Percentiles rank a stretch among this genome's conserved stretches.
Evolutionary conservation across 2,797 vertebrate genomes (phyloP).

Genomic region (Pantherophis alleghaniensis): DNA sequence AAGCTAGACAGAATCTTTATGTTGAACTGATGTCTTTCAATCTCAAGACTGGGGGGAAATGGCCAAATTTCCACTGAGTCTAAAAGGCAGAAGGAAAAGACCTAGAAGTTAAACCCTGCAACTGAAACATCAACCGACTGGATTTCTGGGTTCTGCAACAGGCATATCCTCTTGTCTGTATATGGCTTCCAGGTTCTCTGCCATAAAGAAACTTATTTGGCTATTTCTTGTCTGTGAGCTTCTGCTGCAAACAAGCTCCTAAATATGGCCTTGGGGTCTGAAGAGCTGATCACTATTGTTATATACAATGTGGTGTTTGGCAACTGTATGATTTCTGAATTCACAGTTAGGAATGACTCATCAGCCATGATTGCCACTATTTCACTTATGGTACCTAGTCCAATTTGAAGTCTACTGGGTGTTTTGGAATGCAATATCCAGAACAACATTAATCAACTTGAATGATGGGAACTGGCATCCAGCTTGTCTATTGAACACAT

Average conservation of each 20-base stretch:
- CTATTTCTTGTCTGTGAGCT: neutral
- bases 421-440: neutral
- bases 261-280: neutral
- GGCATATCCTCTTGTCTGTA: neutral
- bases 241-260: neutral
- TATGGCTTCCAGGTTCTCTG: neutral
- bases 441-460: neutral
- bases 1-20: neutral
- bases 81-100: neutral
- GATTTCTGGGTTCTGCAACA: neutral
- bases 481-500: neutral
- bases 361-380: neutral
- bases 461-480: neutral
- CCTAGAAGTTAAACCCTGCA: neutral
- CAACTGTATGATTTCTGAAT: neutral
- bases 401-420: neutral
- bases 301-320: neutral
- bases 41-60: neutral
- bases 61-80: neutral
- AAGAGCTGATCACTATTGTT: neutral
- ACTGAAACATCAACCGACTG: neutral
- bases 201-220: neutral
- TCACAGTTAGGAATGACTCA: neutral
- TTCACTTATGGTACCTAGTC: neutral
- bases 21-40: neutral